Evolutionary conservation across 2,888 invertebrate species (phyloP).

Genomic region (Oscheius onirici): DNA sequence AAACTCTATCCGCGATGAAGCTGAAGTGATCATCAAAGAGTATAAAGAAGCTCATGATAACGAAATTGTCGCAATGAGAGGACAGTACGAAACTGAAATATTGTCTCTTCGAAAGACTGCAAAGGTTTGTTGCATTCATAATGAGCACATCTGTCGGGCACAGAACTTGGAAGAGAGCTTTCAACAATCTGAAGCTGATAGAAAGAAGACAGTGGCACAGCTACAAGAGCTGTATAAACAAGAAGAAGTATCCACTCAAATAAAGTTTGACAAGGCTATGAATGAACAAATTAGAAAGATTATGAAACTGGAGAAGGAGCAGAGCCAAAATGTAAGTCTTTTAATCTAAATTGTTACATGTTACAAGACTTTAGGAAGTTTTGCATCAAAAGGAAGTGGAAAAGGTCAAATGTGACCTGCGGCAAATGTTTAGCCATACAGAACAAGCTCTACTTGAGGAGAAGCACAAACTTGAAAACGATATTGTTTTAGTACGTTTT

Average conservation of each 20-base stretch:
- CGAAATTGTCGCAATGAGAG: slow-evolving; percentile 34
- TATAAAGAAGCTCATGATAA: slow-evolving; percentile 40
- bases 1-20: slow-evolving; percentile 48
- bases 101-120: background rate
- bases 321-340: slow-evolving; percentile 34
- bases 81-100: slow-evolving; percentile 6
- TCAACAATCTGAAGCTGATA: slow-evolving; percentile 42
- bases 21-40: slow-evolving; percentile 44
- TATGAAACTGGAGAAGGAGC: slow-evolving; percentile 40
- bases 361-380: background rate
- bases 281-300: slow-evolving; percentile 47
- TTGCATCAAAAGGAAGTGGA: slow-evolving; percentile 1
- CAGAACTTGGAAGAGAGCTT: slow-evolving; percentile 48
- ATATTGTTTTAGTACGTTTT: background rate
- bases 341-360: background rate
- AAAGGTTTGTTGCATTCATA: background rate
- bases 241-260: slow-evolving; percentile 39
- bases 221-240: slow-evolving; percentile 48
- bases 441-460: background rate
- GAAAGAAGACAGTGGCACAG: slow-evolving; percentile 41
- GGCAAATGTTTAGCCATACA: background rate
- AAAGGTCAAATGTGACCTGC: background rate
- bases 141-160: background rate
- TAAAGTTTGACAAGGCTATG: slow-evolving; percentile 43
- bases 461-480: background rate